Evolutionary conservation across 2,797 vertebrate species (phyloP).

Genomic region (Sebastes matsubarae): DNA sequence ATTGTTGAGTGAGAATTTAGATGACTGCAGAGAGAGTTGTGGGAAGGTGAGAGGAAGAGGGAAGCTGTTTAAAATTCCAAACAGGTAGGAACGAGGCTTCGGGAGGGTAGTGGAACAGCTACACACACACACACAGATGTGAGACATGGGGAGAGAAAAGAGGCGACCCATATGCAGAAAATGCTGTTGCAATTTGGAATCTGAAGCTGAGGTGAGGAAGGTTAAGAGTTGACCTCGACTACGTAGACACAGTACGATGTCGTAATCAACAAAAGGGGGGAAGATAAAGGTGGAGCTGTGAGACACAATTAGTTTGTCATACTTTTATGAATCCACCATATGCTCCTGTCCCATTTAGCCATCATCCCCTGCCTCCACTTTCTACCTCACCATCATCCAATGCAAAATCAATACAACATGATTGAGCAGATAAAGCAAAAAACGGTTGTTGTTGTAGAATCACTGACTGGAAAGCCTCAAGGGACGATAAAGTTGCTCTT

Average conservation of each 20-base stretch:
- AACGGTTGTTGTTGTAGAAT: conserved; percentile 32
- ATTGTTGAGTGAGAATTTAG: too few relatives aligned
- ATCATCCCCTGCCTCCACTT: conserved; percentile 7
- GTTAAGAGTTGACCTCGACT: conserved; percentile 12
- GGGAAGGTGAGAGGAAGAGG: neutral
- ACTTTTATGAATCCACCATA: conserved; percentile 10
- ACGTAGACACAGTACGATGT: neutral
- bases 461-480: conserved; percentile 27
- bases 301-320: conserved; percentile 10
- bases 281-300: conserved; percentile 9
- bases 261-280: neutral
- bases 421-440: conserved; percentile 52
- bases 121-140: conserved; percentile 34
- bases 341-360: conserved; percentile 2
- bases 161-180: conserved; percentile 17
- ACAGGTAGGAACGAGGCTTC: too few relatives aligned
- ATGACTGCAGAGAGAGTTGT: too few relatives aligned
- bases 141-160: conserved; percentile 21
- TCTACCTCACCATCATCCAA: conserved; percentile 42
- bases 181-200: conserved; percentile 1
- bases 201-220: neutral
- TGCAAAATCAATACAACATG: conserved; percentile 65
- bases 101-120: too few relatives aligned
- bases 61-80: neutral
- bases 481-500: conserved; percentile 40